Base-by-base conservation (phyloP, 2,888 invertebrate genomes). In the Cataglyphis albicans region DNA sequence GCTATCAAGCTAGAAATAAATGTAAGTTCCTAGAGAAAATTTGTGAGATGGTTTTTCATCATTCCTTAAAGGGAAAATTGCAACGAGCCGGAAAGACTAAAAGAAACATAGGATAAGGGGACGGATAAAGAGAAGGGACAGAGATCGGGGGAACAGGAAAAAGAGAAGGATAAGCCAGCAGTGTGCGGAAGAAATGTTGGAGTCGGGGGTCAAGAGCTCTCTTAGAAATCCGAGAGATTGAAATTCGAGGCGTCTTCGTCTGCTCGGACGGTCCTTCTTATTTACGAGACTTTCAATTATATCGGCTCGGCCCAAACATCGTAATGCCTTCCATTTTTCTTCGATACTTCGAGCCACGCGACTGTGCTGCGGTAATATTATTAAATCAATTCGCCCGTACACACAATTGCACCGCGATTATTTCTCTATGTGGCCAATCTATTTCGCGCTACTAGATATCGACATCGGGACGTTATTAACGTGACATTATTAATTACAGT, bases 261-360 rank as follows among this genome's bases (percentile, higher is more conserved):
- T 48, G 55, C 82, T 78, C 74, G 84, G 81, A 83, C 81, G 81
- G 76, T 81, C 74, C 72, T 88, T 59, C 86, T 88, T 88, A 88
- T 88, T 88, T 88, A 88, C 88, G 88, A 74, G 88, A 86, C 83
- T 84, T 88, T 88, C 88, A 88, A 88, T 88, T 88, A 88, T 84
- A 82, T 74, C 38, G 35, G n/a, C 82, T 61, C 75, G 41, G 29
- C 75, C 38, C 59, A 21, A n/a, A 52, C 75, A 67, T 10, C 68
- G 57, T 63, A 75, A 82, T 81, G 81, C 64, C 80, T 84, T 61
- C 52, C 57, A 52, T 84, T 84, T 83, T 76, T 83, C 81, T 81
- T 65, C 59, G 64, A 48, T 64, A 59, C 72, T 72, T 72, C 63
- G 38, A 21, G 38, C 59, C 81, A 82, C 73, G 76, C 84, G 85